Base-by-base conservation (phyloP, 2,113 vertebrate species). In the Sinocyclocheilus anophthalmus region DNA sequence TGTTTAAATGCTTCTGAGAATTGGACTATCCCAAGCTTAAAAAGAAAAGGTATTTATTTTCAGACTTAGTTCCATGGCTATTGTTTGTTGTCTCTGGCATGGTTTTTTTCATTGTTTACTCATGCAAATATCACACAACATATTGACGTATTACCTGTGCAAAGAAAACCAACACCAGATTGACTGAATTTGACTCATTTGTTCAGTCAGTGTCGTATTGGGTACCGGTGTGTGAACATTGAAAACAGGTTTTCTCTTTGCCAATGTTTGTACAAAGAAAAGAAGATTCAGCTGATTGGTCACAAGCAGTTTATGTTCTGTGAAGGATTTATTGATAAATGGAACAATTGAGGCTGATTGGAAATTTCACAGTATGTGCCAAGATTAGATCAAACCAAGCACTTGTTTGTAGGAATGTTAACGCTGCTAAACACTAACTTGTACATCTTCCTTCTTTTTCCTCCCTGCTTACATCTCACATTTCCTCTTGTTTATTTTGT, bases 11-110 rank as follows among this genome's bases (percentile, higher is more conserved):
- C 89, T 92, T 92, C 90, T 92, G 89, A 91, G 85, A 93, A 91
- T 92, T 88, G 91, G 91, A 89, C 90, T 78, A 76, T 87, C 4
- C 53, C 86, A 90, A 84, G 90, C 86, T 87, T 90, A 70, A 76
- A 84, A 55, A 30, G 45, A 92, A 85, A 76, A 91, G 91, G 89
- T 95, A 95, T 95, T 94, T 95, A 94, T 95, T 95, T 95, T 45
- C 0, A 45, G 45, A 48, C 45, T 94, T 93, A 84, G 89, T 91
- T 90, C 81, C 90, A 78, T 91, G 90, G 91, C 87, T 82, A 84
- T 90, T 89, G 42, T 92, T 48, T 48, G 42, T 50, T 86, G 69
- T 88, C 92, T 90, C 53, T 90, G 85, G 84, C 89, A 89, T 88
- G 87, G 87, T 90, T 88, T 92, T 90, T 90, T 92, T 90, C 89